Evolutionary conservation across 1,140 invertebrate genomes (phyloP), one percentile per base, ranked within the genome.

Genomic region (Halesus radiatus): DNA sequence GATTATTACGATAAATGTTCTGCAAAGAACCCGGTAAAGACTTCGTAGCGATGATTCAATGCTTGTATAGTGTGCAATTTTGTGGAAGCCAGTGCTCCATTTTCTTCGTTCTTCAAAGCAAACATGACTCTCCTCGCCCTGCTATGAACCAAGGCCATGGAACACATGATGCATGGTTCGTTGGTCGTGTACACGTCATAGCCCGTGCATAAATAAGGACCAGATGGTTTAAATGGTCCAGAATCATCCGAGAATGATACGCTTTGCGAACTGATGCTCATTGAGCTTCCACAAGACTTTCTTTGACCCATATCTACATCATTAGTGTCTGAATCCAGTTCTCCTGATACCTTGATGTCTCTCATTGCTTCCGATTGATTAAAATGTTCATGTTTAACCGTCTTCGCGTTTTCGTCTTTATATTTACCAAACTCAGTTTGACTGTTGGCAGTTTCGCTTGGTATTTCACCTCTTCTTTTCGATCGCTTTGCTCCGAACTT

Each of bases 161-260:
- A 91, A 89, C 98, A 98, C 93, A 99, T 96, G 2, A 96, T 86
- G 88, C 98, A 99, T 0, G 98, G 98, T 86, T 99, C 98, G 76
- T 90, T 90, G 1, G 94, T 92, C 15, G 96, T 85, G 86, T 97
- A 98, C 1, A 96, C 86, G 89, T 97, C 95, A 88, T 96, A 98
- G 10, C 94, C 94, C 0, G 97, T 98, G 87, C 97, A 98, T 6
- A 98, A 88, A 87, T 98, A 99, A 0, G 94, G 93, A 2, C 92
- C 92, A 50, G 87, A 90, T 29, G 72, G 53, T 18, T 60, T 75
- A 23, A 13, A 45, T 15, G 29, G 1, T 37, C 15, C 18, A 18
- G 22, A 22, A 50, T 66, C 62, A 3, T n/a, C 62, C 10, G 10
- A 66, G 23, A 23, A 23, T 22, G 56, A 13, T 13, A 60, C 3